phyloP scores from a whole-genome alignment of 2,797 vertebrate species.

The Siniperca obscura region DNA sequence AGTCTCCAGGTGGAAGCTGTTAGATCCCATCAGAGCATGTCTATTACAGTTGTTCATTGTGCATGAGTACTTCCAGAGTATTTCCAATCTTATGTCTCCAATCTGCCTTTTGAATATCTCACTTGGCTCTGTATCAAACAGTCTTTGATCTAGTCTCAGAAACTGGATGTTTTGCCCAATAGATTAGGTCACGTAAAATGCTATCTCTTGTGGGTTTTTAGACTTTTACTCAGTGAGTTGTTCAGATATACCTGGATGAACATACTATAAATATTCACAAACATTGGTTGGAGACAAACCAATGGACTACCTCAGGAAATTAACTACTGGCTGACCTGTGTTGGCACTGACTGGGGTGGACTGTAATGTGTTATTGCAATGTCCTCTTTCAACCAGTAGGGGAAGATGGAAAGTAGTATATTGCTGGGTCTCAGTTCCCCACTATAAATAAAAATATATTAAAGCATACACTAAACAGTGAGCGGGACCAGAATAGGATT shows the following conservation, averaged over 20 bases:
- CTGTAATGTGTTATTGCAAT: background rate
- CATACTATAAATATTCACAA: background rate
- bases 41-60: background rate
- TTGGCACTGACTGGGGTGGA: background rate
- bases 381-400: background rate
- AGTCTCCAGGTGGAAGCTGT: background rate
- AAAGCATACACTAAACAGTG: too few species aligned
- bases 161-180: background rate
- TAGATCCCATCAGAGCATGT: background rate
- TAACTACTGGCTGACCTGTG: background rate
- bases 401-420: too few species aligned
- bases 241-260: background rate
- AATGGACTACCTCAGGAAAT: background rate
- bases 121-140: background rate
- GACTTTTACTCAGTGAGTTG: background rate
- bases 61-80: background rate
- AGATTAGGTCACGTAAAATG: background rate
- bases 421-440: too few species aligned
- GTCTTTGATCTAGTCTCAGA: background rate
- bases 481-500: too few species aligned
- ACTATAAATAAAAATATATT: too few species aligned
- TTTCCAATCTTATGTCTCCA: constrained; percentile 2
- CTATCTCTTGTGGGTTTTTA: background rate
- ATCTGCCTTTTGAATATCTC: background rate
- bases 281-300: background rate